Base-by-base conservation (phyloP, 2,888 invertebrate genomes). In the Troides helena region DNA sequence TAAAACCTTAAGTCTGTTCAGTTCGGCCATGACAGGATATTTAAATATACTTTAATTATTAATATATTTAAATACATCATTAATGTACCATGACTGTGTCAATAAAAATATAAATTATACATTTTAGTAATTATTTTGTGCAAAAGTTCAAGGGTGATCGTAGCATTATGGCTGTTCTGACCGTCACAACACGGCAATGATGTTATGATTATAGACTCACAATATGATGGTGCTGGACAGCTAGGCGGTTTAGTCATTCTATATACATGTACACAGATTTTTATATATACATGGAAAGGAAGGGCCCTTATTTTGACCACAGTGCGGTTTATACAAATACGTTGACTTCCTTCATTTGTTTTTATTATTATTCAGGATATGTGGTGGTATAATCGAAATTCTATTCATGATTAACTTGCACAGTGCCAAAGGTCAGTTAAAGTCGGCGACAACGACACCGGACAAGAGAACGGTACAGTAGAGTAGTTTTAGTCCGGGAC, bases 351-450 rank as follows among this genome's bases (percentile, higher is more conserved):
- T 21, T 58, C 18, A 6, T 59, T 30, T 14, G 30, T 21, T 59
- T 50, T 23, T 6, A 43, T 62, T 56, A 39, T 8, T 53, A 43
- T 60, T 69, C 30, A 65, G 57, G 56, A 57, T 61, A 61, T 56
- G 53, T 65, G 56, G 21, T 23, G 21, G 17, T 30, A 12, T 68
- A 50, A 59, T 25, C n/a, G 50, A 58, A 58, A 58, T 58, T 58
- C 25, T 69, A 69, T 69, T 69, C 69, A 65, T 57, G 17, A 56
- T 65, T 58, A 62, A 69, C 57, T 69, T 69, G 65, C 65, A 46
- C 18, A n/a, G 18, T 56, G 65, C 21, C 57, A 65, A 3, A 69
- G 61, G 65, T 65, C 46, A 65, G 56, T 43, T 53, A 43, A 67
- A 21, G 18, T 43, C 23, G 0, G n/a, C 46, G 25, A 30, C 25